Conservation (phyloP, 2,113 vertebrate genomes). For the Phyllostomus hastatus region DNA sequence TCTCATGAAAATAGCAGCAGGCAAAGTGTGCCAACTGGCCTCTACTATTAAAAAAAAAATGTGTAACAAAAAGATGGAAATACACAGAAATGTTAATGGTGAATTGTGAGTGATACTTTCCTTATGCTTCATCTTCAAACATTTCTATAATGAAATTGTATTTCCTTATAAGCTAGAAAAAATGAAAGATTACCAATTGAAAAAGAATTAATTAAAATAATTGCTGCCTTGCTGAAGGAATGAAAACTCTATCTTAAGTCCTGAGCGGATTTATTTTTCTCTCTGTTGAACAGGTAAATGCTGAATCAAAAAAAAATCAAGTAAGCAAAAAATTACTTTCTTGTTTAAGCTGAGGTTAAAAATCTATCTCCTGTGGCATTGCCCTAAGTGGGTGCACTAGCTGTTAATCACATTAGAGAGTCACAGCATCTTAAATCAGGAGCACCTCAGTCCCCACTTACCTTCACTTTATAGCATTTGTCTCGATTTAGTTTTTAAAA, state of each 20-base stretch:
- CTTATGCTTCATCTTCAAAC: background rate
- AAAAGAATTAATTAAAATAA: background rate
- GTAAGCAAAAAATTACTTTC: background rate
- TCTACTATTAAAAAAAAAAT: background rate
- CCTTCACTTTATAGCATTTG: background rate
- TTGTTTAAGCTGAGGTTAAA: background rate
- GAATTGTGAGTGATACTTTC: background rate
- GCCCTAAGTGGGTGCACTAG: background rate
- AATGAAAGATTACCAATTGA: background rate
- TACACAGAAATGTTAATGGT: background rate
- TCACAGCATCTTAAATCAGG: background rate
- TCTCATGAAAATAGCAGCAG: background rate
- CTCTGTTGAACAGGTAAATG: background rate
- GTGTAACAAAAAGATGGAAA: background rate
- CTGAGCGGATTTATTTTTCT: background rate
- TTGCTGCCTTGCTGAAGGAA: background rate
- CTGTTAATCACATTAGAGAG: background rate
- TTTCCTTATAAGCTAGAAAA: background rate
- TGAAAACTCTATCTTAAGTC: background rate
- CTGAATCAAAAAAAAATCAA: background rate
- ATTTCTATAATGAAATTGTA: background rate
- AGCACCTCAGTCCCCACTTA: background rate
- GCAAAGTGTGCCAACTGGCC: background rate
- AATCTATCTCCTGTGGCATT: background rate
- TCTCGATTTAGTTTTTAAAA: background rate